Evolutionary conservation across 30 jellyfish, hydroid and myxozoan genomes (phyloP).

Genomic region (Aurelia aurita complex sp. Pacific): DNA sequence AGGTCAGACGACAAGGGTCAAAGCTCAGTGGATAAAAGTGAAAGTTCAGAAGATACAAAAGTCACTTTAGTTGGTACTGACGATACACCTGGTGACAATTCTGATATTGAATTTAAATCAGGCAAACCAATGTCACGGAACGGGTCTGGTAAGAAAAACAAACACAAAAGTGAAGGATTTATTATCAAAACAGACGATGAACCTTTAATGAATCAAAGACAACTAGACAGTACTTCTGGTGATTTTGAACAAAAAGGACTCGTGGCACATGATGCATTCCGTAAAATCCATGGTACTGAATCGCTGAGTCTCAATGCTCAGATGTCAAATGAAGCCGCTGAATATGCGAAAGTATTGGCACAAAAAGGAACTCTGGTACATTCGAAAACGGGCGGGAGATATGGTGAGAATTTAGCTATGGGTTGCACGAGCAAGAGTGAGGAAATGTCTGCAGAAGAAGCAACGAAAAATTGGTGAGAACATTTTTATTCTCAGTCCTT

Average conservation of each 20-base stretch:
- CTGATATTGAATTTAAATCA: constrained; percentile 10
- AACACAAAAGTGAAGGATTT: constrained; percentile 12
- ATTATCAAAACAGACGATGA: constrained; percentile 2
- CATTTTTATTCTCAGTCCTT: not conserved
- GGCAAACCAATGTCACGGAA: constrained; percentile 34
- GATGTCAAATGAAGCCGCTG: constrained; percentile 66
- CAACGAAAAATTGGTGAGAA: constrained; percentile 86
- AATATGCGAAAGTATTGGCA: constrained; percentile 81
- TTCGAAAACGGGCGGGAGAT: constrained; percentile 38
- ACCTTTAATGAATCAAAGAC: not conserved
- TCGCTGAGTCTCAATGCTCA: constrained; percentile 40
- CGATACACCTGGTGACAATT: no score
- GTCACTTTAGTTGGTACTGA: not conserved
- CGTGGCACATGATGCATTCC: constrained; percentile 72
- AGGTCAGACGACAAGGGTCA: not conserved
- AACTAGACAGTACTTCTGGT: constrained; percentile 8
- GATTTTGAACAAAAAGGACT: constrained; percentile 52
- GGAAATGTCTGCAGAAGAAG: constrained; percentile 96
- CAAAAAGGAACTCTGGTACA: constrained; percentile 46
- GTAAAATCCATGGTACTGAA: constrained; percentile 70
- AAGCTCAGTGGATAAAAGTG: not conserved
- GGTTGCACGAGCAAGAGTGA: constrained; percentile 75
- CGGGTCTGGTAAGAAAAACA: not conserved
- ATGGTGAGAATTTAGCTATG: constrained; percentile 92
- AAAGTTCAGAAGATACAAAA: not conserved